Conservation (phyloP, 2,797 vertebrate species). For the Crenuchus spilurus region DNA sequence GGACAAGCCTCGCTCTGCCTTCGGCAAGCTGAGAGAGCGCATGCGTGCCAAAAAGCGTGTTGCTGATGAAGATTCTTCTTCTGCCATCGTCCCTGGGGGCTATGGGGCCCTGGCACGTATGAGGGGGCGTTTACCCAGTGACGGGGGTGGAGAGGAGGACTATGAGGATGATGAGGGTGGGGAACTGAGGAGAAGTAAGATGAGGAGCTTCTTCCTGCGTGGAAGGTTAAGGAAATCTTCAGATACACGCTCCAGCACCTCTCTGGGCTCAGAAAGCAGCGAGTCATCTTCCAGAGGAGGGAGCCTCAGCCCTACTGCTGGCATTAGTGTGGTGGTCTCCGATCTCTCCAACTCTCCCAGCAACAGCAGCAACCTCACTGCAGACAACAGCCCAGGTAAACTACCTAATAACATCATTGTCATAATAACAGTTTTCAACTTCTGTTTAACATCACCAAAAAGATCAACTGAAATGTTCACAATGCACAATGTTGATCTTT, state of each 20-base stretch:
- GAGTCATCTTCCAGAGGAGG: constrained; percentile 89
- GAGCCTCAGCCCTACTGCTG: constrained; percentile 85
- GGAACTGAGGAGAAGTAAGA: constrained; percentile 84
- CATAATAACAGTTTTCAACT: too few relatives aligned
- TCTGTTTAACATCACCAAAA: too few relatives aligned
- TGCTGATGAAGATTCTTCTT: constrained; percentile 86
- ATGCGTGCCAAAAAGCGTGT: constrained; percentile 87
- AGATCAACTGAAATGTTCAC: too few relatives aligned
- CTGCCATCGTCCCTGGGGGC: constrained; percentile 83
- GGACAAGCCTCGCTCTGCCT: constrained; percentile 89
- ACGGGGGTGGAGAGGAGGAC: constrained; percentile 83
- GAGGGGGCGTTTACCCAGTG: constrained; percentile 73
- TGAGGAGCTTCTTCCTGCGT: constrained; percentile 90
- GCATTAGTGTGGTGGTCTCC: constrained; percentile 79
- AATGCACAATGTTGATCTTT: too few relatives aligned
- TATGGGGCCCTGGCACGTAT: constrained; percentile 70
- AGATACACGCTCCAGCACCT: constrained; percentile 91
- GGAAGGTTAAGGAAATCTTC: constrained; percentile 89
- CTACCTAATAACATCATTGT: too few relatives aligned
- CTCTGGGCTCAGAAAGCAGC: constrained; percentile 93
- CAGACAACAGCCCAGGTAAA: constrained; percentile 86
- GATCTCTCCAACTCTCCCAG: constrained; percentile 82
- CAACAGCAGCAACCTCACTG: constrained; percentile 90
- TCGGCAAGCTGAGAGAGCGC: constrained; percentile 92
- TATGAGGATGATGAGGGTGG: constrained; percentile 85